Evolutionary conservation across 1,140 invertebrate species (phyloP).

Genomic region (Leptopilina boulardi): DNA sequence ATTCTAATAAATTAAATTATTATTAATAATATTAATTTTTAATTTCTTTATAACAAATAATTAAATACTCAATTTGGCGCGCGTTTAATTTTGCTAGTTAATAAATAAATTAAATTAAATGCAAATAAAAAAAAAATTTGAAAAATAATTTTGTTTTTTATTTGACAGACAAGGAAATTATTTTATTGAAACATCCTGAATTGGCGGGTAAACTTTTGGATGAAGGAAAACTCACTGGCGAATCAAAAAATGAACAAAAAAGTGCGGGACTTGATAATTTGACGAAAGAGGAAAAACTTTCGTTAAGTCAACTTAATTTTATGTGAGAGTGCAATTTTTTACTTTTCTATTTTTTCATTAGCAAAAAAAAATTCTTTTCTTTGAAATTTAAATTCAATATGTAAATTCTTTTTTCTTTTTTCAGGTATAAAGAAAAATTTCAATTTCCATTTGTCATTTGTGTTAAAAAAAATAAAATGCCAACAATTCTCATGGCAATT

Average conservation of each 20-base stretch:
- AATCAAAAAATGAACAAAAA: conserved; percentile 80
- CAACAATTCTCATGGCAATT: conserved; percentile 78
- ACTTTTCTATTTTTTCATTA: conserved; percentile 69
- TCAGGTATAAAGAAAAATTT: conserved; percentile 81
- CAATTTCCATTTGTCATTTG: conserved; percentile 85
- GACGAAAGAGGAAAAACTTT: conserved; percentile 74
- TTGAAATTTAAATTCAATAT: conserved; percentile 1
- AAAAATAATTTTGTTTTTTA: conserved; percentile 35
- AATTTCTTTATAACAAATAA: too few relatives aligned
- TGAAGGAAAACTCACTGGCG: conserved; percentile 76
- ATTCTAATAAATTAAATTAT: too few relatives aligned
- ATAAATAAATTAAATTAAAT: too few relatives aligned
- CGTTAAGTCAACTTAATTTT: conserved; percentile 76
- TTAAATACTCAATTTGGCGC: too few relatives aligned
- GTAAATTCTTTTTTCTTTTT: conserved; percentile 40
- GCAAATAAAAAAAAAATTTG: conserved; percentile 23
- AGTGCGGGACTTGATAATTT: conserved; percentile 78
- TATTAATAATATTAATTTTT: too few relatives aligned
- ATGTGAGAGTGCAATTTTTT: conserved; percentile 66
- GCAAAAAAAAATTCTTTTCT: conserved; percentile 79
- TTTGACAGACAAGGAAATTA: conserved; percentile 77
- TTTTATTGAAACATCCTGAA: conserved; percentile 81
- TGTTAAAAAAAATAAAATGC: conserved; percentile 81
- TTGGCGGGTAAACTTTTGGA: conserved; percentile 79
- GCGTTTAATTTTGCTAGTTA: too few relatives aligned